A percentile compares a stretch with the other conserved stretches of the same genome.
Evolutionary conservation across 1,140 invertebrate genomes (phyloP).

Genomic region (Drosophila watanabei): DNA sequence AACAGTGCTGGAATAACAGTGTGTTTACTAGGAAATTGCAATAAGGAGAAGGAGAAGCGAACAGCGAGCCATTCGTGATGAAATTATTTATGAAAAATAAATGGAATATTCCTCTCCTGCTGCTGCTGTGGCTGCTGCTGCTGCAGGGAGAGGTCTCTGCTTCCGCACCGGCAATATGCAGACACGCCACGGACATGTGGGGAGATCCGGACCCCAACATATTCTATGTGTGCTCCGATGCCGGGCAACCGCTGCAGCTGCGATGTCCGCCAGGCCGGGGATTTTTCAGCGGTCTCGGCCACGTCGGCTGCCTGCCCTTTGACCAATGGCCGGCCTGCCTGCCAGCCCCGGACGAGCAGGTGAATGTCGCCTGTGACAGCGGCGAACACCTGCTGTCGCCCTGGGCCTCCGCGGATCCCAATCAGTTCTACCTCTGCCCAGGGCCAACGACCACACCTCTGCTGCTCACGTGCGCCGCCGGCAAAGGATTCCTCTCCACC

Average conservation of each 20-base stretch:
- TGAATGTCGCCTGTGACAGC: constrained; percentile 44
- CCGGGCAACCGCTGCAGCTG: constrained; percentile 62
- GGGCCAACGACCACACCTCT: constrained; percentile 53
- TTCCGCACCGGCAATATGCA: constrained; percentile 58
- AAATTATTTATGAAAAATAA: constrained; percentile 83
- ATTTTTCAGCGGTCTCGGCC: constrained; percentile 78
- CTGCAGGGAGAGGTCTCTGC: constrained; percentile 6
- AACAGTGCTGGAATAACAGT: constrained; percentile 41
- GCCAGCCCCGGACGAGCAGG: constrained; percentile 24
- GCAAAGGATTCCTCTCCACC: constrained; percentile 71
- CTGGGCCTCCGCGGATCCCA: constrained; percentile 68
- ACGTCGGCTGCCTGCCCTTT: constrained; percentile 72
- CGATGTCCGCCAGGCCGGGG: constrained; percentile 75
- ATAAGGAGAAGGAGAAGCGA: background rate
- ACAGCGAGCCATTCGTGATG: constrained; percentile 53
- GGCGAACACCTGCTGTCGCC: constrained; percentile 42
- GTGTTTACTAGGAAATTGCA: constrained; percentile 34
- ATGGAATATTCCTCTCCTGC: constrained; percentile 38
- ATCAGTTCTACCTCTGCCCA: constrained; percentile 78
- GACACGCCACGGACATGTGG: constrained; percentile 80
- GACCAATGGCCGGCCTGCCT: constrained; percentile 75
- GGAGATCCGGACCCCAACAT: constrained; percentile 83
- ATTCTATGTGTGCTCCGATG: constrained; percentile 75
- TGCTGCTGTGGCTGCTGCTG: constrained; percentile 17
- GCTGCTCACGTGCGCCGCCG: constrained; percentile 57